Evolutionary conservation across 2,113 vertebrate genomes (phyloP), one percentile per base, ranked within the genome.

Genomic region (Odobenus rosmarus): DNA sequence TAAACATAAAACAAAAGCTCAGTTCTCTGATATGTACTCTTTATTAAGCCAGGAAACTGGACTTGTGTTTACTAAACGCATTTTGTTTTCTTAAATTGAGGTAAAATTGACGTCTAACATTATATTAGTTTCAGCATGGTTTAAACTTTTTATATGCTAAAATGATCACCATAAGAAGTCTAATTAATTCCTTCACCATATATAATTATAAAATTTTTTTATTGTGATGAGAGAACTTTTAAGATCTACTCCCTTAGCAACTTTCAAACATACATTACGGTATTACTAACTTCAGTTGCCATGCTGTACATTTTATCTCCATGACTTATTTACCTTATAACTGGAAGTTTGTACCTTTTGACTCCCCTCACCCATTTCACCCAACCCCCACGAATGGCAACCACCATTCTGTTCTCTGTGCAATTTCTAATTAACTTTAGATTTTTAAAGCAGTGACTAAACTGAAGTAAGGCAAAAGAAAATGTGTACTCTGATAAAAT

Each of bases 381-480:
- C 46, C 31, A 53, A 21, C 9, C 49, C 31, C 76, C 76, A 79
- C 5, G 10, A 51, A 28, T 33, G 28, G 28, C 76, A 79, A 51
- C 28, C 49, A n/a, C 18, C 49, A 79, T 21, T 21, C 53, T 39
- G 79, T 81, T 57, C 53, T 81, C 53, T 57, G 53, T 36, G n/a
- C n/a, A 72, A 88, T 69, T 88, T 67, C 49, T 61, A 64, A 87
- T 62, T 77, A 92, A 85, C 33, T 72, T 90, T 53, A 81, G 42
- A 72, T 59, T 79, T 55, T 95, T 83, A 71, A 88, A 95, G 36
- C 39, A 90, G 15, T 77, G 36, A 26, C 46, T 84, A 93, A 85
- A 72, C 31, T 62, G 74, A 97, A 88, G 76, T 51, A 88, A 81
- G 33, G 81, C 84, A 96, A 85, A 95, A 61, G 49, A 87, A 96